A percentile compares a stretch with the other conserved stretches of the same genome.
Evolutionary conservation across 2,113 vertebrate genomes (phyloP).

Genomic region (Indri indri): DNA sequence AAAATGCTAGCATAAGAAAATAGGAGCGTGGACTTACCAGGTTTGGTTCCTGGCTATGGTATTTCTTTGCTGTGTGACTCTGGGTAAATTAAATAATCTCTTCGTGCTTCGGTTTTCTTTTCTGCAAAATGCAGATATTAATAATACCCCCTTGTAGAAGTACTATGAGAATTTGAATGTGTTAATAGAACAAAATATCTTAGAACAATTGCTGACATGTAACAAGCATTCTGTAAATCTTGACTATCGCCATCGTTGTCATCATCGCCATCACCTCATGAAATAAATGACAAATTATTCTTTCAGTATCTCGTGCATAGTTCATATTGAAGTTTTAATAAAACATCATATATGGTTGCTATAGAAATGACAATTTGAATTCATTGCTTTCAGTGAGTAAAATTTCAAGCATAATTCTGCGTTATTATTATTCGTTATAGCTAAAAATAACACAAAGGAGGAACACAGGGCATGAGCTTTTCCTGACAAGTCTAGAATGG

Average conservation of each 20-base stretch:
- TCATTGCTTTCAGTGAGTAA: conserved; percentile 15
- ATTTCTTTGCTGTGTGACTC: neutral
- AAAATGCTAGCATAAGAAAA: neutral
- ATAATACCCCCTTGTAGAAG: neutral
- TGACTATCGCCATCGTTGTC: neutral
- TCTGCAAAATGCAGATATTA: neutral
- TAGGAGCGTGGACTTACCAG: neutral
- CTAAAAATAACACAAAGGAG: conserved; percentile 63
- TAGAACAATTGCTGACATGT: neutral
- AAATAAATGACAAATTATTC: neutral
- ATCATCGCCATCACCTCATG: neutral
- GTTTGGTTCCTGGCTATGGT: neutral
- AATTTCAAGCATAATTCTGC: neutral
- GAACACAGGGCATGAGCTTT: neutral
- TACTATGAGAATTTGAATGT: neutral
- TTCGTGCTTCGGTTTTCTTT: neutral
- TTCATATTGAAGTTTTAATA: neutral
- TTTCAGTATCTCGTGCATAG: neutral
- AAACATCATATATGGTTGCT: conserved; percentile 18
- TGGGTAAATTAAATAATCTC: neutral
- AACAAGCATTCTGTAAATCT: neutral
- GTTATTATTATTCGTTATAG: conserved; percentile 32
- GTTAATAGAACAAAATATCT: neutral
- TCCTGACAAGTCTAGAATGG: neutral
- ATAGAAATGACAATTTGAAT: conserved; percentile 20